Evolutionary conservation across 2,113 vertebrate genomes (phyloP).

Genomic region (Tapirus terrestris): DNA sequence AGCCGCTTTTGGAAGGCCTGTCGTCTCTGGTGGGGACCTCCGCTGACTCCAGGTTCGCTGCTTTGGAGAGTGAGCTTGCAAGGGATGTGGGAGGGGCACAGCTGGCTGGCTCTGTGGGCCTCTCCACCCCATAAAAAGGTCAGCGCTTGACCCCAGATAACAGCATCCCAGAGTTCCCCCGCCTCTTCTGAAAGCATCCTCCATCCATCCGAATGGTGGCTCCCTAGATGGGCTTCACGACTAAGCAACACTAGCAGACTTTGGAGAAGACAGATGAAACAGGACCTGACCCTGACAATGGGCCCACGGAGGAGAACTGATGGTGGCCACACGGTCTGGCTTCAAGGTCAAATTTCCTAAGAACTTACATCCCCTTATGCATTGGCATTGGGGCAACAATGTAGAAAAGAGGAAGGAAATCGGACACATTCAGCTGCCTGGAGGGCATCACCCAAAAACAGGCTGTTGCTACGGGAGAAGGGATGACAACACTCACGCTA

Average conservation of each 20-base stretch:
- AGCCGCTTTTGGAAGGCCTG: constrained; percentile 67
- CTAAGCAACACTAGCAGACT: constrained; percentile 38
- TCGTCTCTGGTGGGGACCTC: constrained; percentile 51
- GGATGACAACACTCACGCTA: background rate
- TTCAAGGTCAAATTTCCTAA: constrained; percentile 39
- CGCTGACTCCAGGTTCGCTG: constrained; percentile 17
- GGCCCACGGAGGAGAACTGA: background rate
- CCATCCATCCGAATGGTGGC: constrained; percentile 11
- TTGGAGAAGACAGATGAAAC: constrained; percentile 40
- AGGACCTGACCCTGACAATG: background rate
- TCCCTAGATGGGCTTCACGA: background rate
- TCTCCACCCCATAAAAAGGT: background rate
- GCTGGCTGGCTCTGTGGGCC: constrained; percentile 6
- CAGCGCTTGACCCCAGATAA: rapidly evolving
- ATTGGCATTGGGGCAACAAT: rapidly evolving
- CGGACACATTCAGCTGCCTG: background rate
- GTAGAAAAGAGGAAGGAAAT: constrained; percentile 43
- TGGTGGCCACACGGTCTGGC: rapidly evolving
- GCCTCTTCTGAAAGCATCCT: constrained; percentile 60
- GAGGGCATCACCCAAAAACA: background rate
- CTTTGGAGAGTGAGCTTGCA: constrained; percentile 45
- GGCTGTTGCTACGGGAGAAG: background rate
- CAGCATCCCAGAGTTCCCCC: background rate
- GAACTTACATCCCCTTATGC: background rate
- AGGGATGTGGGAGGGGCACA: background rate